Base-by-base conservation (phyloP, 2,888 invertebrate genomes). In the Therioaphis trifolii region DNA sequence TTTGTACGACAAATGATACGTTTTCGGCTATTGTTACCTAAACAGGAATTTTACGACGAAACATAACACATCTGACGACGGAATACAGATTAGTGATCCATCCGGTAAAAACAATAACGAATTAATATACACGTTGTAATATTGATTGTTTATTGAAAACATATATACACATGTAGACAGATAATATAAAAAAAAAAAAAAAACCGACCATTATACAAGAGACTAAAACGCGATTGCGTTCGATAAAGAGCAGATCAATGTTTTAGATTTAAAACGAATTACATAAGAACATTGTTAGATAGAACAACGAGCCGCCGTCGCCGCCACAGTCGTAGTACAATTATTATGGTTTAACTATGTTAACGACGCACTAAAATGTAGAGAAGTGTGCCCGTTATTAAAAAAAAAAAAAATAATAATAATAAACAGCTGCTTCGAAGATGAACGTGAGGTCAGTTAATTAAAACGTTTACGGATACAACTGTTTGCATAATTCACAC, bases 401-500 rank as follows among this genome's bases (percentile, higher is more conserved):
- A 35, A 35, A 35, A 35, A 5, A 35, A 35, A 35, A 35, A 35
- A 5, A 35, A 35, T 35, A 35, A 35, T 7, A 52, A 27, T 24
- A 61, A 43, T 24, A 18, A 35, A 77, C 76, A 63, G 27, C 63
- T 77, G 76, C 49, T 15, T 46, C 46, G 12, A 3, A 46, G 14
- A 76, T 1, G 46, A 27, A 46, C 27, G 12, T 5, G n/a, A 55
- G 15, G 58, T 43, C 43, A 4, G 58, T 61, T 58, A 61, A 61
- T 75, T 58, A 58, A 75, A 75, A 58, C 61, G 1, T 75, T 61
- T 40, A 43, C 58, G 21, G 9, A 12, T 58, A 58, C 55, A 40
- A 58, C 58, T 58, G 75, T 75, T 61, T 75, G 75, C 58, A 61
- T 72, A 61, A 61, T 75, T 75, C 75, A 58, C 75, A 75, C 58